A percentile compares a stretch with the other conserved stretches of the same genome.
phyloP scores from a whole-genome alignment of 2,113 vertebrate species.

The Bothrops jararaca region DNA sequence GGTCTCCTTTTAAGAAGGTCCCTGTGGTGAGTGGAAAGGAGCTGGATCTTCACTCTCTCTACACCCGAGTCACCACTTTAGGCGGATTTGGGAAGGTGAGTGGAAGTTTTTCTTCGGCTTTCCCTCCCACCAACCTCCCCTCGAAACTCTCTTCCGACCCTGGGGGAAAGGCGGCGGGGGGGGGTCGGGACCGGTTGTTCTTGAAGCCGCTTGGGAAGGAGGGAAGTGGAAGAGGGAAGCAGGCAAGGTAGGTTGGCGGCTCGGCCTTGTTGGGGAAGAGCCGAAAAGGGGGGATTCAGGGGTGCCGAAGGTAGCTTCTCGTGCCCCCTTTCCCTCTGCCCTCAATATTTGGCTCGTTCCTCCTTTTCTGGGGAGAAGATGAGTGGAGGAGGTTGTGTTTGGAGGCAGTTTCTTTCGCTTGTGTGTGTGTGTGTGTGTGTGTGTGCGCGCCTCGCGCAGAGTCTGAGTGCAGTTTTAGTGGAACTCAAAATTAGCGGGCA shows the following conservation, averaged over 20 bases:
- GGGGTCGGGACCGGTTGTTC: slow-evolving; percentile 55
- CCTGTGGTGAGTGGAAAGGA: slow-evolving; percentile 97
- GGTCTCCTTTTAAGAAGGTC: slow-evolving; percentile 97
- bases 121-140: slow-evolving; percentile 74
- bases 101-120: slow-evolving; percentile 80
- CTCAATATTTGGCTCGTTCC: slow-evolving; percentile 28
- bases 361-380: slow-evolving; percentile 8
- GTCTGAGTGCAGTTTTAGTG: slow-evolving; percentile 85
- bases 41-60: slow-evolving; percentile 96
- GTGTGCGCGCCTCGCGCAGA: slow-evolving; percentile 35
- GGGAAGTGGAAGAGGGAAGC: slow-evolving; percentile 61
- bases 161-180: slow-evolving; percentile 64
- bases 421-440: slow-evolving; percentile 12
- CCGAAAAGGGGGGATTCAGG: slow-evolving; percentile 68
- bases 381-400: slow-evolving; percentile 5
- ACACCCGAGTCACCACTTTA: slow-evolving; percentile 97
- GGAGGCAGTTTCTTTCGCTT: slow-evolving; percentile 50
- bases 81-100: slow-evolving; percentile 99
- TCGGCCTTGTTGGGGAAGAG: slow-evolving; percentile 83
- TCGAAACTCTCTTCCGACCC: slow-evolving; percentile 72
- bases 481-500: slow-evolving; percentile 96
- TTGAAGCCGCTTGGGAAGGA: slow-evolving; percentile 61
- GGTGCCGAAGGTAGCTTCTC: slow-evolving; percentile 62
- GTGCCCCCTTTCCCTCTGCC: slow-evolving; percentile 4
- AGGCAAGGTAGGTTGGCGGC: slow-evolving; percentile 72